Percentiles rank a stretch among this genome's conserved stretches.
These are phyloP conservation scores for Acanthosepion lycidas DNA, from an alignment of 2,888 invertebrate genomes.

Conservation along the genomic window DNA sequence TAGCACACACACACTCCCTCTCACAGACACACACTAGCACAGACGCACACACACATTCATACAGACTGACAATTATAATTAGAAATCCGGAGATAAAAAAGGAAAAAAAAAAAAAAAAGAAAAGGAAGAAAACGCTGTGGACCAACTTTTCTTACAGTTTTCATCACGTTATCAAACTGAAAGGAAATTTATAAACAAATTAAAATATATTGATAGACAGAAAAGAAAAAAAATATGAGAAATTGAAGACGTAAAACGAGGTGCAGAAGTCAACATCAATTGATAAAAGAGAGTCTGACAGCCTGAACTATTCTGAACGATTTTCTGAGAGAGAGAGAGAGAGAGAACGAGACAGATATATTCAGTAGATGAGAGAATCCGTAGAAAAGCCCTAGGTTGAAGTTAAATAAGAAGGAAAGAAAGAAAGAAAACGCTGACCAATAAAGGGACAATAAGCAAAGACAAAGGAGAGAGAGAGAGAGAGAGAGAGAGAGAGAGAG, in stretches of 20 bases:
- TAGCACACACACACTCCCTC: no score
- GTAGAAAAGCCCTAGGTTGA: neutral
- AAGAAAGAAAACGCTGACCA: no score
- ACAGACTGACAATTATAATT: neutral
- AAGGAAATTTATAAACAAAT: neutral
- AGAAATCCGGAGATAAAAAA: neutral
- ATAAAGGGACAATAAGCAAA: neutral
- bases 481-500: neutral
- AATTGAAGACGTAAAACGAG: neutral
- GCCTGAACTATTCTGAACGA: neutral
- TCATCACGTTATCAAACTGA: constrained; percentile 4
- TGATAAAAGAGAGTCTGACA: neutral
- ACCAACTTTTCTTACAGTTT: neutral
- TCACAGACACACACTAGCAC: no score
- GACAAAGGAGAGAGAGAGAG: neutral
- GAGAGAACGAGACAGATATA: neutral
- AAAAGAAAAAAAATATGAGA: neutral
- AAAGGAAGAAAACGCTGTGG: neutral
- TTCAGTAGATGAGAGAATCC: neutral
- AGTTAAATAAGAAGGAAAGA: neutral
- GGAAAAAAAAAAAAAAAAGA: no score
- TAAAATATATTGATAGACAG: neutral
- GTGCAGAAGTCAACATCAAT: neutral
- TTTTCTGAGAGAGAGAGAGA: neutral
- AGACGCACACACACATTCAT: neutral